Conservation (phyloP, 2,113 vertebrate species). For the Acrocephalus kingi region DNA sequence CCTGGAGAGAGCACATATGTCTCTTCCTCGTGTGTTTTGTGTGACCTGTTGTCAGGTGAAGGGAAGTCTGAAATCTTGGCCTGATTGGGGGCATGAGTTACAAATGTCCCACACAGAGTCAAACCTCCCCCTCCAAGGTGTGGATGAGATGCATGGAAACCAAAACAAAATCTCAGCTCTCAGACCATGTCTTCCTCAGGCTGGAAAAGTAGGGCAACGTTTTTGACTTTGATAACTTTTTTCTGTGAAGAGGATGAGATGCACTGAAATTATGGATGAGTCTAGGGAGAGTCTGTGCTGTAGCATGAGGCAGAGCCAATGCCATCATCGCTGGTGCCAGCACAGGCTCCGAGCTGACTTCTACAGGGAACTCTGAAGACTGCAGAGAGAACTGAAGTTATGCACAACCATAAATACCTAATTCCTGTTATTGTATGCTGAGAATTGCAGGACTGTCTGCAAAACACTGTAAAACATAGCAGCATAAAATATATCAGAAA, state of each 20-base stretch:
- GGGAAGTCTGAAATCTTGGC: background rate
- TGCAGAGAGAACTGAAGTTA: slow-evolving; percentile 8
- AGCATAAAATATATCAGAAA: background rate
- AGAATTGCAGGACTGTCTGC: slow-evolving; percentile 20
- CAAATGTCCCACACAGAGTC: background rate
- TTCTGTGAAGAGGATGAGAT: background rate
- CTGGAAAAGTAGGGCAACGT: background rate
- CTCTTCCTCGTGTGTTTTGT: background rate
- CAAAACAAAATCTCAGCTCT: background rate
- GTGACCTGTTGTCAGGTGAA: background rate
- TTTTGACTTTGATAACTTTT: background rate
- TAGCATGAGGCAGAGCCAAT: background rate
- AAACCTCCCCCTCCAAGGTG: background rate
- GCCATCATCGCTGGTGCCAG: background rate
- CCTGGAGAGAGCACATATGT: accelerated
- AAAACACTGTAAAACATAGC: slow-evolving; percentile 17
- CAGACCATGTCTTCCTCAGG: background rate
- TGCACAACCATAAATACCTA: slow-evolving; percentile 51
- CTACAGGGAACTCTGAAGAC: background rate
- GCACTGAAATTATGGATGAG: slow-evolving; percentile 3
- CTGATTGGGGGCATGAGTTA: background rate
- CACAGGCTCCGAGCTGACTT: background rate
- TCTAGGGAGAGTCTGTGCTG: background rate
- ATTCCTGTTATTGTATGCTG: slow-evolving; percentile 30
- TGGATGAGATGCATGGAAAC: background rate